These are phyloP conservation scores for Periplaneta americana DNA, from an alignment of 1,140 invertebrate species.

Conservation along the genomic window DNA sequence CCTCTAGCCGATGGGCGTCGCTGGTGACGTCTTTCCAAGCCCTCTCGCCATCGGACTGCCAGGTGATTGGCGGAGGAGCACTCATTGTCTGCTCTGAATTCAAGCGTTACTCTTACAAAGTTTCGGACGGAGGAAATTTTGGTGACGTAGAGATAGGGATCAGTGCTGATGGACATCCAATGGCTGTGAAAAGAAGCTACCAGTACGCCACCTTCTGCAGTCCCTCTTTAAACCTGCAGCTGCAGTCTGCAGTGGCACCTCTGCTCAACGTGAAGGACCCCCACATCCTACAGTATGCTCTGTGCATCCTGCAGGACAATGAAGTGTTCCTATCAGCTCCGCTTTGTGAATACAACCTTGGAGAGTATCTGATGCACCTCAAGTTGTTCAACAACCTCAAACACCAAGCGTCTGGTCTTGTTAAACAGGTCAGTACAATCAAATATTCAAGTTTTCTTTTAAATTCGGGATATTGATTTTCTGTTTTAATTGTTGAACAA, in stretches of 20 bases:
- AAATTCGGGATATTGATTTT: too few relatives aligned
- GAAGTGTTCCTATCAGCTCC: conserved; percentile 30
- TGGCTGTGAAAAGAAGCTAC: conserved; percentile 30
- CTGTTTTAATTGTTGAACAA: too few relatives aligned
- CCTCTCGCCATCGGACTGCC: too few relatives aligned
- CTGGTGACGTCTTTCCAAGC: too few relatives aligned
- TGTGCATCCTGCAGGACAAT: conserved; percentile 28
- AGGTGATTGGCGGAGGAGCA: too few relatives aligned
- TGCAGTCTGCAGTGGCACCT: conserved; percentile 26
- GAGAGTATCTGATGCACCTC: conserved; percentile 31
- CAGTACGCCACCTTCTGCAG: conserved; percentile 23
- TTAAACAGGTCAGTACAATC: not conserved
- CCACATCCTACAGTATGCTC: conserved; percentile 29
- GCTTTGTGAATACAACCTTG: conserved; percentile 34
- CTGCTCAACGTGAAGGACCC: conserved; percentile 27
- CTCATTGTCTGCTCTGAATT: too few relatives aligned
- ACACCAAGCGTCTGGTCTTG: not conserved
- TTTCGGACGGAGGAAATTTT: conserved; percentile 26
- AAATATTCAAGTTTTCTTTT: too few relatives aligned
- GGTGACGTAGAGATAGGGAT: conserved; percentile 29
- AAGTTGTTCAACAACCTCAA: conserved; percentile 5
- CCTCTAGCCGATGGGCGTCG: too few relatives aligned
- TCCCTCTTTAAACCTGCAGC: conserved; percentile 15
- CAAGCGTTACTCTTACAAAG: too few relatives aligned
- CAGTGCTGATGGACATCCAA: conserved; percentile 21